Base-by-base conservation (phyloP, 2,888 invertebrate genomes). In the Lymantria dispar region DNA sequence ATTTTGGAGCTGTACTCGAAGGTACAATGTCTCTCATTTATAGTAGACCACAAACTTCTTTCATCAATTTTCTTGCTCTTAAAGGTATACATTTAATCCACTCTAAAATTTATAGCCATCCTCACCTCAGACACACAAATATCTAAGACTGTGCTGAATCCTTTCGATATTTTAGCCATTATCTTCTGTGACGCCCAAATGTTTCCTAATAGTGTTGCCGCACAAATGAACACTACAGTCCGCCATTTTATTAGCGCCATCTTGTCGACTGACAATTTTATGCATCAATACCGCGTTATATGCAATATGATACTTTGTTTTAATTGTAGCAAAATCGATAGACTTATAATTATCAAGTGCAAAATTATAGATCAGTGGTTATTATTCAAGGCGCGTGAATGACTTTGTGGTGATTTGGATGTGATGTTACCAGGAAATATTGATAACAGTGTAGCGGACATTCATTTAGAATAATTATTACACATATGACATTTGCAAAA, bases 91-190 rank as follows among this genome's bases (percentile, higher is more conserved):
- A n/a, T n/a, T n/a, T n/a, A n/a, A n/a, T n/a, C n/a, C n/a, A n/a
- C n/a, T n/a, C n/a, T n/a, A 22, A 22, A 22, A 22, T 22, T 5
- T 2, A 22, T 8, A 33, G 22, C n/a, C n/a, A 12, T 38, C 11
- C 38, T 38, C 12, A 38, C 38, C 38, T 38, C 86, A 45, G 59
- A 67, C 54, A 82, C 85, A 58, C 90, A 90, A 8, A 74, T 59
- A 0, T 84, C 76, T 36, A 87, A 38, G 1, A 68, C 80, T 22
- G 72, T 73, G 0, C 66, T 50, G 45, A 90, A 89, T 0, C 83
- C 80, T 0, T 62, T 57, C 0, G 83, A 75, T 51, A 90, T 48
- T 22, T 85, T 83, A 45, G 74, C 71, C 69, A 90, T 64, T 2
- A 90, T 39, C 43, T 88, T 85, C 48, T 83, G 72, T 0, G 89